phyloP scores from a whole-genome alignment of 2,797 vertebrate species.

The Bucorvus abyssinicus region DNA sequence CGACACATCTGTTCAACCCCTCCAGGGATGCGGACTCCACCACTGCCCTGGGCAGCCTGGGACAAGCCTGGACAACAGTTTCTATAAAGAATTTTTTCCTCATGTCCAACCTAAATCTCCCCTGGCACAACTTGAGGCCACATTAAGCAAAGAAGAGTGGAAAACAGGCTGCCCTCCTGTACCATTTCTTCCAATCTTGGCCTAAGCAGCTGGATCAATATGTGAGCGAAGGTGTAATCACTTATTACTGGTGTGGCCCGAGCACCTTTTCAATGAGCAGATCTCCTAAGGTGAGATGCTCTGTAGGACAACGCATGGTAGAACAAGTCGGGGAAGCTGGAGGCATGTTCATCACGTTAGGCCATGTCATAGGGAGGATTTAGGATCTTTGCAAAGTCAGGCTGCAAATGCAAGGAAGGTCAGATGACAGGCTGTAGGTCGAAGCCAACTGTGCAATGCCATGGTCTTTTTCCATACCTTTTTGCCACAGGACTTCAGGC shows the following conservation, averaged over 20 bases:
- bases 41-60: no score
- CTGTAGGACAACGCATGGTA: not conserved
- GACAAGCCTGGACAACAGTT: no score
- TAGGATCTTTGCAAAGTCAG: not conserved
- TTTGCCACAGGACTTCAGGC: not conserved
- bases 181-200: not conserved
- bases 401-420: not conserved
- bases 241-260: accelerated
- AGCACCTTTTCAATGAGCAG: not conserved
- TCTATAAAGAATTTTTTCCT: no score
- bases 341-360: not conserved
- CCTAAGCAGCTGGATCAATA: not conserved
- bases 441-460: not conserved
- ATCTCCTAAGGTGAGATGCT: not conserved
- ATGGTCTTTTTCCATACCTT: not conserved
- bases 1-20: no score
- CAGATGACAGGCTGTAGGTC: not conserved
- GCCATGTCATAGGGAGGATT: not conserved
- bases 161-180: accelerated
- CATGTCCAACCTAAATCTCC: no score
- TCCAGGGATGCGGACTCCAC: no score
- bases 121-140: no score
- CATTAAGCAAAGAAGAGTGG: not conserved
- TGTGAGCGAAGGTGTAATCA: not conserved
- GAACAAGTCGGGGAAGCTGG: not conserved